Evolutionary conservation across 2,888 invertebrate species (phyloP), one percentile per base, ranked within the genome.

Genomic region (Argyresthia albistria): DNA sequence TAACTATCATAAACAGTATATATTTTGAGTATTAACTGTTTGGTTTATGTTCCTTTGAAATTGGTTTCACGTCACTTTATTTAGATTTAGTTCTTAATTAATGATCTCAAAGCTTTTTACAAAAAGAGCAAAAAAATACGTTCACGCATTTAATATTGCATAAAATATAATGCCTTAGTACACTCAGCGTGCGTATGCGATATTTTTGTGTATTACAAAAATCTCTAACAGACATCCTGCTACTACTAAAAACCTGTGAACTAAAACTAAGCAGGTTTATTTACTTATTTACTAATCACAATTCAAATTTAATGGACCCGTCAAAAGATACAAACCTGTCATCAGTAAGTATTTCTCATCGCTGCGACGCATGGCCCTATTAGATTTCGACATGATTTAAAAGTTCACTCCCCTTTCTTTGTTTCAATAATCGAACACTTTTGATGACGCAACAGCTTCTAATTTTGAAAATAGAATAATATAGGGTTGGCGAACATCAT

Each of bases 391-490:
- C 50, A 50, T 78, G 79, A 83, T 82, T 82, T 81, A 76, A 73
- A 73, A 78, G 84, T 84, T 83, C 84, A 63, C 62, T 82, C 83
- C 80, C 80, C 84, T 86, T 83, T 83, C 86, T 87, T 87, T 87
- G 86, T 87, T 80, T 76, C 65, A 35, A 52, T 42, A 60, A 62
- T 64, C 63, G 58, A 59, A 63, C 62, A 60, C 25, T 60, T 58
- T 53, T 53, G 58, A 58, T 66, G 66, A 66, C 60, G 66, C 60
- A 65, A 65, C 57, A 58, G 56, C 35, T 43, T 56, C 16, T 49
- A 42, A 39, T 15, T 57, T 63, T 58, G 59, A 60, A 60, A 61
- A 62, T 64, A 63, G 63, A 62, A 63, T 56, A 60, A 67, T 65
- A 63, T 61, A 60, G 72, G 67, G 64, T 60, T 59, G 62, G 57